Conservation (phyloP, 2,797 vertebrate genomes). For the Acanthurus leucopareius region DNA sequence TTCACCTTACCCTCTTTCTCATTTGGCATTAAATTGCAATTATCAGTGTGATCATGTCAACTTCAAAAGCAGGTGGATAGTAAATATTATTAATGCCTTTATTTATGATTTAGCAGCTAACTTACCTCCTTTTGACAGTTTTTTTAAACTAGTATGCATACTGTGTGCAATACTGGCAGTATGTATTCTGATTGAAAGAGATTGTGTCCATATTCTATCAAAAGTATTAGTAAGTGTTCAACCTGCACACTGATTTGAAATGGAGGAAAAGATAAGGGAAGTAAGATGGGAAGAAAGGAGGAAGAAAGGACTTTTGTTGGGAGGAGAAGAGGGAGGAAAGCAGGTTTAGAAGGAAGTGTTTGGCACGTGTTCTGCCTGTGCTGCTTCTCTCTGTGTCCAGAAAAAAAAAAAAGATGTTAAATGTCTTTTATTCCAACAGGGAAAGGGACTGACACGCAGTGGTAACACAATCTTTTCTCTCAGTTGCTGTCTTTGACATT, state of each 20-base stretch:
- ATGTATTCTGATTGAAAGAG: no score
- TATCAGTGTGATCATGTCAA: no score
- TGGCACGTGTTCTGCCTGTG: background rate
- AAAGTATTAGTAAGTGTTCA: background rate
- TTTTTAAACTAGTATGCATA: no score
- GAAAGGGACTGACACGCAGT: background rate
- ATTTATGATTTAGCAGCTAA: background rate
- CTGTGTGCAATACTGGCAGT: background rate
- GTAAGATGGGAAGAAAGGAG: background rate
- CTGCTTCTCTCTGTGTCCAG: background rate
- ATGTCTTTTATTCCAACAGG: conserved; percentile 17
- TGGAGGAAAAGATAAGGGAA: conserved; percentile 14
- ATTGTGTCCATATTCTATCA: no score
- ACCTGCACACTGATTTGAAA: conserved; percentile 1
- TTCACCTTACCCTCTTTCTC: no score
- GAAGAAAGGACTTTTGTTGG: background rate
- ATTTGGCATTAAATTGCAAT: background rate
- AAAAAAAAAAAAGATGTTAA: conserved; percentile 1
- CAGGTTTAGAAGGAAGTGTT: no score
- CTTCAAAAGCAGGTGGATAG: background rate
- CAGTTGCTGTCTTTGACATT: conserved; percentile 28
- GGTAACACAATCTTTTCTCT: conserved; percentile 15
- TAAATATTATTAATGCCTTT: no score
- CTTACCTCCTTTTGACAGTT: background rate
- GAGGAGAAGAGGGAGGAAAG: background rate